Evolutionary conservation across 2,797 vertebrate genomes (phyloP).

Genomic region (Gymnoscopelus microlampas): DNA sequence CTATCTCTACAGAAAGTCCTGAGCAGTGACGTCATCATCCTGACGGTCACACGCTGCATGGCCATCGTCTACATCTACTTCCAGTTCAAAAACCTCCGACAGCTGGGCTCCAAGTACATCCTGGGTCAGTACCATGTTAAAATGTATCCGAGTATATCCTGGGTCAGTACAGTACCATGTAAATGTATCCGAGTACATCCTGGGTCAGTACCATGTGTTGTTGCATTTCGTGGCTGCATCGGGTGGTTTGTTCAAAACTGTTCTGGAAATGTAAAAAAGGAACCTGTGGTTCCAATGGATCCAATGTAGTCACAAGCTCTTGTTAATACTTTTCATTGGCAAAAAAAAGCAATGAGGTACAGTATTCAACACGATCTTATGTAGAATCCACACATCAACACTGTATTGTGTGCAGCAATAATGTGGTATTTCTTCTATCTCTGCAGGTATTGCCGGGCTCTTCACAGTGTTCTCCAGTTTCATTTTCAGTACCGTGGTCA

Average conservation of each 20-base stretch:
- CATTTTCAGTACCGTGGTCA: slow-evolving; percentile 96
- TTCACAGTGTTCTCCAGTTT: slow-evolving; percentile 99
- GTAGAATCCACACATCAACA: not conserved
- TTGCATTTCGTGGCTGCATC: too few species aligned
- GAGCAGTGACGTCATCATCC: slow-evolving; percentile 93
- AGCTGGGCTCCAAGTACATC: slow-evolving; percentile 98
- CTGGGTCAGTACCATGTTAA: slow-evolving; percentile 81
- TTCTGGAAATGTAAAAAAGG: too few species aligned
- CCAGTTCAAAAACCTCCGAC: slow-evolving; percentile 96
- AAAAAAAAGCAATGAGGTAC: too few species aligned
- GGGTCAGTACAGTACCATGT: slow-evolving; percentile 32
- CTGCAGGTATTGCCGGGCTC: slow-evolving; percentile 93
- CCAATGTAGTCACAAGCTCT: too few species aligned
- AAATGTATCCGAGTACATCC: too few species aligned
- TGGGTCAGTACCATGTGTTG: slow-evolving; percentile 32
- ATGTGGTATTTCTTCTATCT: not conserved
- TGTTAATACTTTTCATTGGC: not conserved
- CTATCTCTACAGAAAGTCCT: slow-evolving; percentile 82
- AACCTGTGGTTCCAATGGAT: too few species aligned
- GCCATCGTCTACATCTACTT: slow-evolving; percentile 98
- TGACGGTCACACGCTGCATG: slow-evolving; percentile 95
- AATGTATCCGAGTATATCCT: too few species aligned
- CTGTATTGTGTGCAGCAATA: not conserved
- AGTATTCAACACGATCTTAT: too few species aligned
- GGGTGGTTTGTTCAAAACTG: too few species aligned